These are phyloP conservation scores for Dreissena rostriformis DNA, from an alignment of 1,140 invertebrate genomes.

Conservation along the genomic window DNA sequence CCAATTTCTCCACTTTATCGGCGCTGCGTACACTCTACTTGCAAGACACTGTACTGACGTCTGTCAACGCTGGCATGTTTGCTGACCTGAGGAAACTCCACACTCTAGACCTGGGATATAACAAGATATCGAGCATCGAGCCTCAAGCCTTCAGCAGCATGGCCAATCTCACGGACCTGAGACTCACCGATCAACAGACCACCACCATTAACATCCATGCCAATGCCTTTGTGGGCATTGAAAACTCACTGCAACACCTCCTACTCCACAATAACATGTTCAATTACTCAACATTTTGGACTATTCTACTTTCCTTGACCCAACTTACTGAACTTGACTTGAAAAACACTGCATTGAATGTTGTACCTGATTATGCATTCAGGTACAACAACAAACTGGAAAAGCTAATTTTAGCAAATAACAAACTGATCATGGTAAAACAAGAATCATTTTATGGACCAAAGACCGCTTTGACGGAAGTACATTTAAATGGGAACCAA, in stretches of 20 bases:
- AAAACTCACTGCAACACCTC: constrained; percentile 49
- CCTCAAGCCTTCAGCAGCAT: constrained; percentile 59
- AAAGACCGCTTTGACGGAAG: constrained; percentile 50
- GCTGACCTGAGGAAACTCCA: constrained; percentile 57
- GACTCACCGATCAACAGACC: constrained; percentile 48
- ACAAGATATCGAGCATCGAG: constrained; percentile 60
- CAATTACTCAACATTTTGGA: constrained; percentile 56
- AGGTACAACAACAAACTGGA: constrained; percentile 45
- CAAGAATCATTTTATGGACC: constrained; percentile 64
- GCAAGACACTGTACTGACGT: constrained; percentile 92
- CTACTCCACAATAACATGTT: constrained; percentile 53
- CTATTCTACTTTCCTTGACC: constrained; percentile 53
- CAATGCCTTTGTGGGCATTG: constrained; percentile 46
- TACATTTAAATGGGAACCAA: constrained; percentile 60
- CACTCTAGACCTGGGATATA: constrained; percentile 62
- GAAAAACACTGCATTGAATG: constrained; percentile 47
- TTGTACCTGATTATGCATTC: constrained; percentile 64
- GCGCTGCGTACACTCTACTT: not conserved
- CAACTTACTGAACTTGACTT: constrained; percentile 55
- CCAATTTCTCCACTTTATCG: not conserved
- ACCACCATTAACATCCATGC: not conserved
- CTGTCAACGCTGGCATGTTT: constrained; percentile 89
- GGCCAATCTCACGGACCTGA: constrained; percentile 54
- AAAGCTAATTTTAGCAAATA: constrained; percentile 59
- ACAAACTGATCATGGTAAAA: constrained; percentile 54